Conservation (phyloP, 1,140 invertebrate genomes). For the Zaprionus africanus region DNA sequence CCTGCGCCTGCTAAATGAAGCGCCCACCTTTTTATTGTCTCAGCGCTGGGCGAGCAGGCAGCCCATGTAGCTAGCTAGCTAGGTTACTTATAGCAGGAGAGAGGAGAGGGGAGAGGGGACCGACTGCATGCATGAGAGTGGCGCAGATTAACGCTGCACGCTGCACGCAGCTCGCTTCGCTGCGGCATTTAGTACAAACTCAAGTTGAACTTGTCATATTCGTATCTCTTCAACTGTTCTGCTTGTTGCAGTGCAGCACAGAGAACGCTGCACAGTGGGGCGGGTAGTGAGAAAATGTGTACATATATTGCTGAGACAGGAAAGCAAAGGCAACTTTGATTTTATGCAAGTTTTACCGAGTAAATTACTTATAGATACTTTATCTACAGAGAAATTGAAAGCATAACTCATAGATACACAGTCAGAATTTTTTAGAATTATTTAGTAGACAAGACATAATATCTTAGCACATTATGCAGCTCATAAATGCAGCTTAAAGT, state of each 20-base stretch:
- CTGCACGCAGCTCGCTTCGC: slow-evolving; percentile 38
- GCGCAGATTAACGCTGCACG: slow-evolving; percentile 45
- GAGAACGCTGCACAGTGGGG: slow-evolving; percentile 2
- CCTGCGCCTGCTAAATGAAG: slow-evolving; percentile 74
- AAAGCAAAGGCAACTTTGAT: no score
- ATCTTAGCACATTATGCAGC: neutral
- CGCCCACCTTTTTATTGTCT: slow-evolving; percentile 78
- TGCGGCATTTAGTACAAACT: slow-evolving; percentile 73
- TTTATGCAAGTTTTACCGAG: fast-evolving
- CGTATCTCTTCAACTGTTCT: slow-evolving; percentile 79
- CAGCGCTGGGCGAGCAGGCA: slow-evolving; percentile 22
- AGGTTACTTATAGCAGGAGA: neutral
- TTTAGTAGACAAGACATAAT: neutral
- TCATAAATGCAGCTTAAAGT: neutral
- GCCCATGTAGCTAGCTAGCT: neutral
- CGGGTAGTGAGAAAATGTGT: slow-evolving; percentile 15
- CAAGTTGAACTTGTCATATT: slow-evolving; percentile 77
- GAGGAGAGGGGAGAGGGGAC: neutral
- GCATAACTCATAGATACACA: neutral
- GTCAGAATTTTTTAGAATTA: neutral
- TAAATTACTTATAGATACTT: neutral
- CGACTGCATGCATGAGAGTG: slow-evolving; percentile 47
- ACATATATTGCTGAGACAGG: neutral
- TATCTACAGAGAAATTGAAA: neutral
- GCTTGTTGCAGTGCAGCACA: slow-evolving; percentile 40